Conservation (phyloP, 1,140 invertebrate species). For the Portunus trituberculatus region DNA sequence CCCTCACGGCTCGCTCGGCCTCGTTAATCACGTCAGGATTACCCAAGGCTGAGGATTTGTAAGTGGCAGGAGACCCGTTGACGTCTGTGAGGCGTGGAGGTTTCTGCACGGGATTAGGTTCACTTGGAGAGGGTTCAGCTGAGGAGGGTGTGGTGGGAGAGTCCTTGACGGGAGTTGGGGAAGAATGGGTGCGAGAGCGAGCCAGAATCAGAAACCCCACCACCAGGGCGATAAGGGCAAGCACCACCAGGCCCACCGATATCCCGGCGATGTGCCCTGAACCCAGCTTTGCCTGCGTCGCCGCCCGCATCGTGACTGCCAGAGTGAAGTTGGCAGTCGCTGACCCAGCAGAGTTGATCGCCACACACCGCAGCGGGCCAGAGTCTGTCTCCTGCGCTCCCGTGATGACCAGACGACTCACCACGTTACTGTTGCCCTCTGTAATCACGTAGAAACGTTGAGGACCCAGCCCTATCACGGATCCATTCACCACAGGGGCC, state of each 20-base stretch:
- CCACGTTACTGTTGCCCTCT: constrained; percentile 83
- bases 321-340: constrained; percentile 89
- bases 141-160: constrained; percentile 66
- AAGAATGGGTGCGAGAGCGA: constrained; percentile 63
- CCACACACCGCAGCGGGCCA: constrained; percentile 83
- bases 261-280: constrained; percentile 77
- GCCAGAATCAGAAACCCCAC: constrained; percentile 71
- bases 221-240: constrained; percentile 68
- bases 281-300: constrained; percentile 64
- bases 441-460: constrained; percentile 81
- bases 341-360: constrained; percentile 90
- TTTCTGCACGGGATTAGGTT: constrained; percentile 85
- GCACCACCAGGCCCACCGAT: constrained; percentile 73
- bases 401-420: constrained; percentile 90
- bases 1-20: constrained; percentile 84
- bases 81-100: constrained; percentile 86
- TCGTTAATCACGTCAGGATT: constrained; percentile 92
- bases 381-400: constrained; percentile 93
- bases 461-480: constrained; percentile 83
- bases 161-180: constrained; percentile 73
- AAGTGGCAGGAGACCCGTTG: constrained; percentile 69
- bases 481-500: constrained; percentile 68
- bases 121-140: constrained; percentile 61
- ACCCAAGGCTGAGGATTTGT: constrained; percentile 83
- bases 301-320: constrained; percentile 73